phyloP scores from a whole-genome alignment of 2,888 invertebrate genomes.

The Prosopocoilus inquinatus region DNA sequence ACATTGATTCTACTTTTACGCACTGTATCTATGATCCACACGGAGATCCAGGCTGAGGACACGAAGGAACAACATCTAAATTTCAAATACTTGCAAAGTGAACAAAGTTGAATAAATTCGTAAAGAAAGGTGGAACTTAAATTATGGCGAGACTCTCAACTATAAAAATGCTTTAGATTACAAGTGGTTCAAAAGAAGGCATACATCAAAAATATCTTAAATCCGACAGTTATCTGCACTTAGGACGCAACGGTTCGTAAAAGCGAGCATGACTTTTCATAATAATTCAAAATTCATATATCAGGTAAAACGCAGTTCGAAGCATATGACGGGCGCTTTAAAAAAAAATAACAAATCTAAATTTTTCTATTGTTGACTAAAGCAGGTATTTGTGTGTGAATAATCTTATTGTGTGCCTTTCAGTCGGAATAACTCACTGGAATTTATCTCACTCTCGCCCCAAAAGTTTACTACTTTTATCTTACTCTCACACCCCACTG shows the following conservation, averaged over 20 bases:
- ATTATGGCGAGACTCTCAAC: too few relatives aligned
- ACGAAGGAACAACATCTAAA: too few relatives aligned
- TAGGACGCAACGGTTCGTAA: slow-evolving; percentile 13
- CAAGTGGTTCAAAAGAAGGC: slow-evolving; percentile 5
- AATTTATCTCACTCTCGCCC: slow-evolving; percentile 38
- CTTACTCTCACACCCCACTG: slow-evolving; percentile 27
- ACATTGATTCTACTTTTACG: too few relatives aligned
- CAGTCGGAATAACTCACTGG: slow-evolving; percentile 37
- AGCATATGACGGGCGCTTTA: slow-evolving; percentile 2
- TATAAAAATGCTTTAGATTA: slow-evolving; percentile 1
- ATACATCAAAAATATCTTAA: slow-evolving; percentile 11
- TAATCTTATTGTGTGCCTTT: slow-evolving; percentile 40
- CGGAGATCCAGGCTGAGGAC: too few relatives aligned
- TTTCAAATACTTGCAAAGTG: too few relatives aligned
- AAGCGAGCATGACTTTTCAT: slow-evolving; percentile 41
- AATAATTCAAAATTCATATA: slow-evolving; percentile 39
- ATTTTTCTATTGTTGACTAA: slow-evolving; percentile 39
- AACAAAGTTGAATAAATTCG: too few relatives aligned
- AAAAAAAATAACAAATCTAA: slow-evolving; percentile 29
- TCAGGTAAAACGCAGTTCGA: slow-evolving; percentile 33
- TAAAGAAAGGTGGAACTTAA: too few relatives aligned
- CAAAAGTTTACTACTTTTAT: slow-evolving; percentile 30
- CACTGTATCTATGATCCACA: too few relatives aligned
- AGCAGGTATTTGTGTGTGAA: slow-evolving; percentile 45
- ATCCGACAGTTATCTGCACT: slow-evolving; percentile 22